A percentile compares a stretch with the other conserved stretches of the same genome.
phyloP scores from a whole-genome alignment of 1,140 invertebrate genomes.

The Armadillidium nasatum region DNA sequence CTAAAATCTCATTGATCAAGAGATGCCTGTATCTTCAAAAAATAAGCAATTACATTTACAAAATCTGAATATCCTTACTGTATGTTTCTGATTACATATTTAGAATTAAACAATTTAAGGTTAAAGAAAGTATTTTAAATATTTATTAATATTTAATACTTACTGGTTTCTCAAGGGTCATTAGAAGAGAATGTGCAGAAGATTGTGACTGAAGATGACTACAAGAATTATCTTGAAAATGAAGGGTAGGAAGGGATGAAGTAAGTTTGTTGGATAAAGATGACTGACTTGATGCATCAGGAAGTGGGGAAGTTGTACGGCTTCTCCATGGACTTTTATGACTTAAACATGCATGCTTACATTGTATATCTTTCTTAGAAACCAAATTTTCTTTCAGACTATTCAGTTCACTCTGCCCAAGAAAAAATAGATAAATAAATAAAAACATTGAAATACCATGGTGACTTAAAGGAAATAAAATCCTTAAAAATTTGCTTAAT shows the following conservation, averaged over 20 bases:
- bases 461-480: too few species aligned
- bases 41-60: too few species aligned
- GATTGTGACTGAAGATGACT: not conserved
- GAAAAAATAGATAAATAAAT: too few species aligned
- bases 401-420: not conserved
- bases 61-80: too few species aligned
- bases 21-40: too few species aligned
- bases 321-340: not conserved
- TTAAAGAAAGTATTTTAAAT: too few species aligned
- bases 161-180: conserved; percentile 5
- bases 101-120: too few species aligned
- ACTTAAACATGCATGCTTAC: not conserved
- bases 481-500: too few species aligned
- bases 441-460: too few species aligned
- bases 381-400: not conserved
- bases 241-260: not conserved
- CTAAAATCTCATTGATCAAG: too few species aligned
- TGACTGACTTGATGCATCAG: not conserved
- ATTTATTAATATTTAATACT: not conserved
- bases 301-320: conserved; percentile 2
- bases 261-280: not conserved
- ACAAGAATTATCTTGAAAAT: not conserved
- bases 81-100: too few species aligned
- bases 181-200: not conserved
- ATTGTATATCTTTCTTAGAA: not conserved